phyloP scores from a whole-genome alignment of 2,797 vertebrate species.

The Garrulus glandarius region DNA sequence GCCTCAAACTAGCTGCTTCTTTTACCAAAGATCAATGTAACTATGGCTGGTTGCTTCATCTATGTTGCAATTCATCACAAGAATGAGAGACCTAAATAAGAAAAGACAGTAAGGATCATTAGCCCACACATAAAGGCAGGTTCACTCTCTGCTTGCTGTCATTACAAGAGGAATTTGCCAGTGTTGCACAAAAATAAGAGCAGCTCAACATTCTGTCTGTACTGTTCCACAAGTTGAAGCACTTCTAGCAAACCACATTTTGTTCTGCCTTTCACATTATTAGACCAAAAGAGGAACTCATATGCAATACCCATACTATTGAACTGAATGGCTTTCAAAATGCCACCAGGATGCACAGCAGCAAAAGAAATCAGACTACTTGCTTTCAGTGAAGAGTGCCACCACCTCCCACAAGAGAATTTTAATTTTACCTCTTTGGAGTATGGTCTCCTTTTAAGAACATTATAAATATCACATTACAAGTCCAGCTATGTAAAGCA shows the following conservation, averaged over 20 bases:
- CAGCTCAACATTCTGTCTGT: background rate
- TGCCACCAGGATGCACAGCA: background rate
- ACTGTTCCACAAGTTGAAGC: rapidly evolving
- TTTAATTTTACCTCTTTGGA: background rate
- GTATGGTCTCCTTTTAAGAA: background rate
- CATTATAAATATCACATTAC: background rate
- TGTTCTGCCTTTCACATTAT: background rate
- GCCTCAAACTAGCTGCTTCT: background rate
- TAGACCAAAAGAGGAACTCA: background rate
- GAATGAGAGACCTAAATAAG: background rate
- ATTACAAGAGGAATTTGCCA: background rate
- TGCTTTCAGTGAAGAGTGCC: background rate
- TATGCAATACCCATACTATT: background rate
- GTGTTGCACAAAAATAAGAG: background rate
- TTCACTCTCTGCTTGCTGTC: background rate
- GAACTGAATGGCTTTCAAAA: background rate
- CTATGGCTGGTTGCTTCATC: background rate
- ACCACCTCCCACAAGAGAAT: background rate
- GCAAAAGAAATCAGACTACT: background rate
- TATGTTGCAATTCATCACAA: background rate
- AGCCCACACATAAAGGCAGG: background rate
- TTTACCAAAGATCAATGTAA: background rate
- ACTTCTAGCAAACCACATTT: background rate
- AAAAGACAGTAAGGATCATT: background rate
- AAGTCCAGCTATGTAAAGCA: constrained; percentile 22